phyloP scores from a whole-genome alignment of 2,888 invertebrate genomes.

The Trachelus troglodyta region DNA sequence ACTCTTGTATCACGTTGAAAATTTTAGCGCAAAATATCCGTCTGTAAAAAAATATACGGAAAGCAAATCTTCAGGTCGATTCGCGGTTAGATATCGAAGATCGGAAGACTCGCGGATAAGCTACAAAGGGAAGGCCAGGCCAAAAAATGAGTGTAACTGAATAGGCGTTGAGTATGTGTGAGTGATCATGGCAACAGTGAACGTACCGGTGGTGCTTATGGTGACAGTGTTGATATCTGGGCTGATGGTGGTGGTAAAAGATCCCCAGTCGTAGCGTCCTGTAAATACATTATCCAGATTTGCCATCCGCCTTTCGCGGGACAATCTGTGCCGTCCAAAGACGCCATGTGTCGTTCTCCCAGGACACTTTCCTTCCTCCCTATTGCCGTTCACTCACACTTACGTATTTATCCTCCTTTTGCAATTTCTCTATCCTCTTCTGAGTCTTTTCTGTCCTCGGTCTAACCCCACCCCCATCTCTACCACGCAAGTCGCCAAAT shows the following conservation, averaged over 20 bases:
- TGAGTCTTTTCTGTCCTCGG: neutral
- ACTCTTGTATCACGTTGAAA: neutral
- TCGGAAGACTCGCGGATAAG: neutral
- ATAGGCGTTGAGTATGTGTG: neutral
- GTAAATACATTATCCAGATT: slow-evolving; percentile 55
- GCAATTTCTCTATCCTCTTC: slow-evolving; percentile 1
- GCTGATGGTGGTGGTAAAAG: neutral
- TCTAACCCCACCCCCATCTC: neutral
- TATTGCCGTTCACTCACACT: slow-evolving; percentile 32
- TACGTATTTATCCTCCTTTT: slow-evolving; percentile 38
- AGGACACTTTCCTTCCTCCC: slow-evolving; percentile 27
- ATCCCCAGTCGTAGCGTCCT: slow-evolving; percentile 28
- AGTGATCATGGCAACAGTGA: neutral
- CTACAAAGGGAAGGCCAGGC: neutral
- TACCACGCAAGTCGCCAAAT: neutral
- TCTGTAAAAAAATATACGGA: neutral
- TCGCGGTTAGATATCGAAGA: neutral
- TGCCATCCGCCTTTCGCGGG: slow-evolving; percentile 37
- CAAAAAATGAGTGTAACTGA: neutral
- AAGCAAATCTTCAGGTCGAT: neutral
- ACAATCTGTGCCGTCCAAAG: slow-evolving; percentile 40
- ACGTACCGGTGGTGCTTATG: neutral
- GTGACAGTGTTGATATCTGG: neutral
- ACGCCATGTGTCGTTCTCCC: slow-evolving; percentile 40
- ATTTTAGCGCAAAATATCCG: neutral